phyloP scores from a whole-genome alignment of 2,888 invertebrate species.

The Tuta absoluta region DNA sequence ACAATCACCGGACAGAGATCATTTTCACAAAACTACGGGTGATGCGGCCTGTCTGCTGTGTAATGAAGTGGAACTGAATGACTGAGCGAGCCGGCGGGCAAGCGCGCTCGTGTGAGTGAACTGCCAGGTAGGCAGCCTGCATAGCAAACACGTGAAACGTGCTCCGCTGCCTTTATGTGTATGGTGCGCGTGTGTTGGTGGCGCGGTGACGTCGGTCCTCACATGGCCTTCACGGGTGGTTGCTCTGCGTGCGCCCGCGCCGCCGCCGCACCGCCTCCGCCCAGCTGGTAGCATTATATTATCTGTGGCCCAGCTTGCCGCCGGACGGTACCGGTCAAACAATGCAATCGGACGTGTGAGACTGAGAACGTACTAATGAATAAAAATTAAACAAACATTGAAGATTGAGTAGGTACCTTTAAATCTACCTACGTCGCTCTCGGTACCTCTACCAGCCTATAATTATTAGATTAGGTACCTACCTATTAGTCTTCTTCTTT shows the following conservation, averaged over 20 bases:
- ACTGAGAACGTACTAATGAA: conserved; percentile 18
- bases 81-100: conserved; percentile 32
- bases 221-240: conserved; percentile 70
- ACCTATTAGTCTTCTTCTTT: too few relatives aligned
- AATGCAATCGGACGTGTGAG: conserved; percentile 29
- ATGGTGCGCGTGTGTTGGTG: conserved; percentile 48
- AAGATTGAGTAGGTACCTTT: background rate
- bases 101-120: conserved; percentile 48
- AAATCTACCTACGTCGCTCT: too few relatives aligned
- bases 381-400: conserved; percentile 12
- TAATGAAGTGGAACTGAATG: conserved; percentile 33
- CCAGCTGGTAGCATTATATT: too few relatives aligned
- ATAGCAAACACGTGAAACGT: conserved; percentile 41
- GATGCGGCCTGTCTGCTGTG: conserved; percentile 30
- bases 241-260: conserved; percentile 55
- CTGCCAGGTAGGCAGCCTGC: conserved; percentile 53
- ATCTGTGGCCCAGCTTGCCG: background rate
- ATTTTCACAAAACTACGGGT: conserved; percentile 47
- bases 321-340: conserved; percentile 37
- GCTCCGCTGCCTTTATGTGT: conserved; percentile 42
- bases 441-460: too few relatives aligned
- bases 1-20: conserved; percentile 51
- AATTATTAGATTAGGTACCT: too few relatives aligned
- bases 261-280: conserved; percentile 33
- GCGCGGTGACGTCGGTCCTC: conserved; percentile 60